These are phyloP conservation scores for Typhlomys cinereus DNA, from an alignment of 2,113 vertebrate species.

Conservation along the genomic window DNA sequence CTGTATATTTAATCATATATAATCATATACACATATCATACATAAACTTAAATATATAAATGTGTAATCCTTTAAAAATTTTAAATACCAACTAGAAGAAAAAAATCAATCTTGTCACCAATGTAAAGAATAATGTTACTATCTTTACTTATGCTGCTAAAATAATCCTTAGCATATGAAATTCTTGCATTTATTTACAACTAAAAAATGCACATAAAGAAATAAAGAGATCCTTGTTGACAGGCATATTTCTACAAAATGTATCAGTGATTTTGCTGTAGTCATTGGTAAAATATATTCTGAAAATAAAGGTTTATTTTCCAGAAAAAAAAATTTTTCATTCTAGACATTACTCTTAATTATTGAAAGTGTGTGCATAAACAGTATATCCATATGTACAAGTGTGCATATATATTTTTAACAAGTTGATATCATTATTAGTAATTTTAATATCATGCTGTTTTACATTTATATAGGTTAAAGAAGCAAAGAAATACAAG, in stretches of 20 bases:
- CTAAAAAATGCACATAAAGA: not conserved
- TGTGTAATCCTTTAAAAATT: not conserved
- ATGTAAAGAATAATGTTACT: slow-evolving; percentile 1
- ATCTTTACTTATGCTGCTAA: not conserved
- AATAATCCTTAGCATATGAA: not conserved
- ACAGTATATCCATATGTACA: too few species aligned
- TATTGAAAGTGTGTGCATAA: not conserved
- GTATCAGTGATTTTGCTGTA: slow-evolving; percentile 4
- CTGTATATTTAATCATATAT: too few species aligned
- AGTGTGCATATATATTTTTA: not conserved
- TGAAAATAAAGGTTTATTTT: not conserved
- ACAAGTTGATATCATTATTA: slow-evolving; percentile 25
- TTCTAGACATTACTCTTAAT: too few species aligned
- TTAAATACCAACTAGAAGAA: not conserved
- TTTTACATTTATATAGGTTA: not conserved
- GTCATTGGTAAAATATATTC: slow-evolving; percentile 2
- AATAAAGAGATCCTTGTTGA: not conserved
- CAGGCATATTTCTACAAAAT: not conserved
- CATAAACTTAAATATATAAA: not conserved
- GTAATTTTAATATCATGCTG: slow-evolving; percentile 1
- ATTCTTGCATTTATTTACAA: not conserved
- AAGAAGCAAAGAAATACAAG: not conserved
- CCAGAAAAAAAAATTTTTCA: not conserved
- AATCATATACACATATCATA: too few species aligned
- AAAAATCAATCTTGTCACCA: not conserved